Base-by-base conservation (phyloP, 2,113 vertebrate genomes). In the Ivindomyrus marchei region DNA sequence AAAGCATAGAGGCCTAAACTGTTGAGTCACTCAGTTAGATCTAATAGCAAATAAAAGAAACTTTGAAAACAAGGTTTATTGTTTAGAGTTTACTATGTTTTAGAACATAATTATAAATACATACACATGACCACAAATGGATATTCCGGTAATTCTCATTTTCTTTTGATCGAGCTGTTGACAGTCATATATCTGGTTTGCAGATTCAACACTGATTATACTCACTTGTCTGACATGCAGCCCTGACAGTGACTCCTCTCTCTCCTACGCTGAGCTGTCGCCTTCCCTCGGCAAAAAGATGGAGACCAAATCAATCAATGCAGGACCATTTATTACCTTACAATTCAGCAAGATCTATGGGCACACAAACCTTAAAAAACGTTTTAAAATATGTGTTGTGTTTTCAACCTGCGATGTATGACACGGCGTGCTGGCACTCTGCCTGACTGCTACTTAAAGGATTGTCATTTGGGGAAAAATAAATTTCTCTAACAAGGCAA, bases 401-500 rank as follows among this genome's bases (percentile, higher is more conserved):
- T 95, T 95, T 96, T 92, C 93, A 95, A 96, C 96, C 94, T 94
- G 95, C 94, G 92, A 91, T 92, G 94, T 95, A 94, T 96, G 96
- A 97, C 95, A 96, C 91, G 92, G 91, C 91, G 91, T 95, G 91
- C 95, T 96, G 95, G 96, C 97, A 96, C 92, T 91, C 93, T 96
- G 96, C 97, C 96, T 97, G 93, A 93, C 93, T 97, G 94, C 94
- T 96, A 94, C 96, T 97, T 95, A 97, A 98, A 97, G 94, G 94
- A 97, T 96, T 97, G 96, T 97, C 96, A 96, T 95, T 95, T 93
- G 95, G 95, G 95, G 96, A 95, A 95, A 98, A 97, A 97, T 96
- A 98, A 96, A 97, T 97, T 97, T 97, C 94, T 96, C 94, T 96
- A 96, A 96, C 95, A 94, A 96, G 95, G 95, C 94, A 96, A 96